Percentiles rank a stretch among this genome's conserved stretches.
These are phyloP conservation scores for Myioborus miniatus DNA, from an alignment of 2,797 vertebrate genomes.

Conservation along the genomic window DNA sequence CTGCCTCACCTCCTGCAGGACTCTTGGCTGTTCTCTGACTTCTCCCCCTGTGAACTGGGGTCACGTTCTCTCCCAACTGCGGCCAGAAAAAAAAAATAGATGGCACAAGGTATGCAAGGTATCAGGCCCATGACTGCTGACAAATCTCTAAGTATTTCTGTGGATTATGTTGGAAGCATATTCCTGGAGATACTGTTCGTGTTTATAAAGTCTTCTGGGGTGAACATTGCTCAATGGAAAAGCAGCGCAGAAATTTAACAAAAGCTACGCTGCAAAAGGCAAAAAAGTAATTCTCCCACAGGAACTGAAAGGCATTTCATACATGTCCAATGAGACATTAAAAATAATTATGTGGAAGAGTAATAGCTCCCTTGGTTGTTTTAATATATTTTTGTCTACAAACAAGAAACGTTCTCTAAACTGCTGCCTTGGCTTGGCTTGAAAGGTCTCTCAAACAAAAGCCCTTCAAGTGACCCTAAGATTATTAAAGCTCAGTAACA, in stretches of 20 bases:
- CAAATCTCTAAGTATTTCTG: background rate
- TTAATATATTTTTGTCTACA: slow-evolving; percentile 85
- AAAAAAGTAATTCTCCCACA: slow-evolving; percentile 78
- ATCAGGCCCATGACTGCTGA: background rate
- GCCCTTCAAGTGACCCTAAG: slow-evolving; percentile 76
- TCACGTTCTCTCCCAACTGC: background rate
- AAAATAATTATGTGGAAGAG: slow-evolving; percentile 83
- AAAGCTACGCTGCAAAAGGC: slow-evolving; percentile 64
- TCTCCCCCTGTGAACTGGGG: background rate
- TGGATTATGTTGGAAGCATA: background rate
- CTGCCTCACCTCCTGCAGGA: background rate
- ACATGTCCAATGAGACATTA: slow-evolving; percentile 81
- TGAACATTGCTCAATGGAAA: slow-evolving; percentile 67
- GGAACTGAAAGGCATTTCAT: slow-evolving; percentile 81
- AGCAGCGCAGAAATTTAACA: slow-evolving; percentile 64
- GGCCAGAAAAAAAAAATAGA: background rate
- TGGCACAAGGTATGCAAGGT: background rate
- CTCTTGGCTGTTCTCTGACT: background rate
- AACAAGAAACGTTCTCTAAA: slow-evolving; percentile 86
- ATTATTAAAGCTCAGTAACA: slow-evolving; percentile 72
- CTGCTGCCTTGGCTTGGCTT: slow-evolving; percentile 79
- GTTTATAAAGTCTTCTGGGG: slow-evolving; percentile 62
- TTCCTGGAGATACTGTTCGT: slow-evolving; percentile 18
- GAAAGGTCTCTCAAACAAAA: slow-evolving; percentile 83
- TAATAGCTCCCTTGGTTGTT: slow-evolving; percentile 85